Evolutionary conservation across 1,140 invertebrate genomes (phyloP).

Genomic region (Proales similis): DNA sequence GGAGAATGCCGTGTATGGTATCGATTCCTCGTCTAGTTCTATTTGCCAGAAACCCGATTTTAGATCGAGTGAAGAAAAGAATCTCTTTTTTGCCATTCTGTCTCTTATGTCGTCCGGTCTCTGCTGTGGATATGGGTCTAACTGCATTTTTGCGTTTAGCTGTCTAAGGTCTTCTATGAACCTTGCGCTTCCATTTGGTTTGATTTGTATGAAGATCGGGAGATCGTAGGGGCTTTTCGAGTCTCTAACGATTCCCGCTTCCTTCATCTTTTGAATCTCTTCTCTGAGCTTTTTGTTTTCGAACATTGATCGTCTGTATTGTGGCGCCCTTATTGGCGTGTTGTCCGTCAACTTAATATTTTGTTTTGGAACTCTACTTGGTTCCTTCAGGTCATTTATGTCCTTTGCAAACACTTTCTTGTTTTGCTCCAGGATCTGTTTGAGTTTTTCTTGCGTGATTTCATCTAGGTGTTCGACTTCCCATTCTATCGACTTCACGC

Average conservation of each 20-base stretch:
- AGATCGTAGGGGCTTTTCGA: constrained; percentile 7
- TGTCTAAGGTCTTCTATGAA: constrained; percentile 10
- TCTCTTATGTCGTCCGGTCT: not conserved
- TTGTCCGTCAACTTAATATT: constrained; percentile 3
- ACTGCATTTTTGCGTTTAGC: not conserved
- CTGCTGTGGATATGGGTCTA: not conserved
- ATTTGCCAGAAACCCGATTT: constrained; percentile 23
- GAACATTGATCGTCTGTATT: not conserved
- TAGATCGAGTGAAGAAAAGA: constrained; percentile 15
- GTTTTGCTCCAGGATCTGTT: not conserved
- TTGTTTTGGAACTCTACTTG: not conserved
- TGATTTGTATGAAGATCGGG: not conserved
- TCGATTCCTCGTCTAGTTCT: not conserved
- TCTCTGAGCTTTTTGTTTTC: constrained; percentile 7
- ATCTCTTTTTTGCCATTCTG: not conserved
- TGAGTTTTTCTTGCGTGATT: constrained; percentile 8
- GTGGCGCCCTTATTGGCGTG: not conserved
- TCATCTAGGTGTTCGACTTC: no score
- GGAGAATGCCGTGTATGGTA: constrained; percentile 13
- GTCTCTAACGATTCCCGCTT: constrained; percentile 1
- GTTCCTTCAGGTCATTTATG: not conserved
- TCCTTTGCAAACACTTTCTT: not conserved
- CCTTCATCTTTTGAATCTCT: not conserved
- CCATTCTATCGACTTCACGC: no score
- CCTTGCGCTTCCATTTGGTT: constrained; percentile 1